phyloP scores from a whole-genome alignment of 2,888 invertebrate species.

The Aphodius granarius region DNA sequence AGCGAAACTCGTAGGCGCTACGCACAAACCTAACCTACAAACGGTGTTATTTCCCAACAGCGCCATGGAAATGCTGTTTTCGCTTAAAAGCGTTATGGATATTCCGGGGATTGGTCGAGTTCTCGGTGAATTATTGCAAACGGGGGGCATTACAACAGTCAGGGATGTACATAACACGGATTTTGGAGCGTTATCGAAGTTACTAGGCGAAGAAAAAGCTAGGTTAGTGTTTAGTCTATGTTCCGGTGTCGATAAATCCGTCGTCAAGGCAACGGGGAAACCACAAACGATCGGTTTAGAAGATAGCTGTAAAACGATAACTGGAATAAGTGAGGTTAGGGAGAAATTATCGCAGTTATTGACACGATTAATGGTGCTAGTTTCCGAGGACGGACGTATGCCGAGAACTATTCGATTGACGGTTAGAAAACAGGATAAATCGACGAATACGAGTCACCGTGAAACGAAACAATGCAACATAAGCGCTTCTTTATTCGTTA shows the following conservation, averaged over 20 bases:
- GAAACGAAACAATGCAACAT: constrained; percentile 78
- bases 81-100: constrained; percentile 62
- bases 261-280: constrained; percentile 73
- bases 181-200: constrained; percentile 58
- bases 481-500: constrained; percentile 64
- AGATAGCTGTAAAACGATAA: constrained; percentile 75
- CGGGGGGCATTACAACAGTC: constrained; percentile 67
- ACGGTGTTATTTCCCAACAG: constrained; percentile 75
- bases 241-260: constrained; percentile 72
- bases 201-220: constrained; percentile 70
- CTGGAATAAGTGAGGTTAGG: constrained; percentile 72
- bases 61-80: constrained; percentile 66
- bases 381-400: constrained; percentile 77
- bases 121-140: constrained; percentile 65
- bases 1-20: constrained; percentile 74
- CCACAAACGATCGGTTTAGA: constrained; percentile 81
- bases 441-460: constrained; percentile 68
- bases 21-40: constrained; percentile 82
- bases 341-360: constrained; percentile 71
- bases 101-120: constrained; percentile 79
- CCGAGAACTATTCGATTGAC: constrained; percentile 76
- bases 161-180: constrained; percentile 67
- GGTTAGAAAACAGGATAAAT: constrained; percentile 70
- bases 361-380: constrained; percentile 69
- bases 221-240: constrained; percentile 70